A percentile compares a stretch with the other conserved stretches of the same genome.
phyloP scores from a whole-genome alignment of 2,888 invertebrate genomes.

The Leptogaster cylindrica region DNA sequence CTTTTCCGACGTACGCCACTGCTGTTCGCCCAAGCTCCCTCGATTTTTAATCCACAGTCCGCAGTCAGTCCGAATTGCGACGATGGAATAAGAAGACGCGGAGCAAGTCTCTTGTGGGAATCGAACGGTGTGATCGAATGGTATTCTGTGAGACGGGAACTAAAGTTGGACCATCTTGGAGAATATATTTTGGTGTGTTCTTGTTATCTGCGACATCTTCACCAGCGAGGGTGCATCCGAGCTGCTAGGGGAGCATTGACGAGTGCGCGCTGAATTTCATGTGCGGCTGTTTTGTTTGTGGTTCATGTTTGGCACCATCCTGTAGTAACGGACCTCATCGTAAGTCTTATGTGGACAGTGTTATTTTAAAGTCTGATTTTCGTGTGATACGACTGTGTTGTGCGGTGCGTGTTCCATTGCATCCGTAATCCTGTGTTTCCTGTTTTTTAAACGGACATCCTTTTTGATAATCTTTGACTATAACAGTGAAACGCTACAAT shows the following conservation, averaged over 20 bases:
- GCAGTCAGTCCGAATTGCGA: conserved; percentile 35
- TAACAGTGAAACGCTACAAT: too few relatives aligned
- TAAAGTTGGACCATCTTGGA: background rate
- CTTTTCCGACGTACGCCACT: conserved; percentile 15
- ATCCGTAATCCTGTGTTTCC: too few relatives aligned
- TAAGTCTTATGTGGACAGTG: background rate
- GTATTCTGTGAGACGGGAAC: conserved; percentile 8
- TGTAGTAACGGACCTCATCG: background rate
- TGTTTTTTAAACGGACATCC: too few relatives aligned
- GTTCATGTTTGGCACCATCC: background rate
- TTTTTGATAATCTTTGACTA: too few relatives aligned
- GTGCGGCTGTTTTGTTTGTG: background rate
- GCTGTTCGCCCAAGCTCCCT: conserved; percentile 13
- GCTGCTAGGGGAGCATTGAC: background rate
- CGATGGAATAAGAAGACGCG: conserved; percentile 35
- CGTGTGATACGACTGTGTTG: conserved; percentile 1
- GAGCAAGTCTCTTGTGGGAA: conserved; percentile 30
- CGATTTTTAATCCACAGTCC: conserved; percentile 24
- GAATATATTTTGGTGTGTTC: background rate
- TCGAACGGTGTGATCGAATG: conserved; percentile 29
- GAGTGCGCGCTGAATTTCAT: background rate
- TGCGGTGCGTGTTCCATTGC: too few relatives aligned
- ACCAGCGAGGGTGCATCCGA: too few relatives aligned
- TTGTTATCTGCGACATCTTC: background rate
- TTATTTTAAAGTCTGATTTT: background rate